A percentile compares a stretch with the other conserved stretches of the same genome.
Evolutionary conservation across 2,797 vertebrate genomes (phyloP).

Genomic region (Phalanger gymnotis): DNA sequence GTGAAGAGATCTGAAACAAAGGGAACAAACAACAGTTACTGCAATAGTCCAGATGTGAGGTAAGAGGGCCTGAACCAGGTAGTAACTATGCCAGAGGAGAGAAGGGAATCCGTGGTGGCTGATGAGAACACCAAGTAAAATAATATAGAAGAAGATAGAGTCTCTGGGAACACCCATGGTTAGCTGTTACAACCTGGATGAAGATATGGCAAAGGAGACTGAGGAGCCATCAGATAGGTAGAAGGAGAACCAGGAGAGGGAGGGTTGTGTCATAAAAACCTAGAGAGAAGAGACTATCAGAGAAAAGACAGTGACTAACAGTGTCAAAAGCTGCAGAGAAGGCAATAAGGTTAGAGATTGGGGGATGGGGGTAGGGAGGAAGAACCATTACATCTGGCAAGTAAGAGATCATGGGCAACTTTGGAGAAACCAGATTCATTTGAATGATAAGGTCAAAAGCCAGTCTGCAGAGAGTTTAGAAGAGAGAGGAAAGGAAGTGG

Average conservation of each 20-base stretch:
- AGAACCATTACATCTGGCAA: neutral
- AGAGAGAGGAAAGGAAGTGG: neutral
- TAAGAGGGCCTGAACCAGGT: neutral
- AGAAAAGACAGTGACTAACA: too few species aligned
- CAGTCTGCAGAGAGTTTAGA: neutral
- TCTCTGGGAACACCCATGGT: neutral
- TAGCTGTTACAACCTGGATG: neutral
- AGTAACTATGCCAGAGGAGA: neutral
- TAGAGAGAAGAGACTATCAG: too few species aligned
- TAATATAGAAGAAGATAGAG: neutral
- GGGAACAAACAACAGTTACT: neutral
- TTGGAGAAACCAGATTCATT: neutral
- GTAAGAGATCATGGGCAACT: neutral
- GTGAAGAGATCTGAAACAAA: neutral
- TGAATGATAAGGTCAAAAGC: neutral
- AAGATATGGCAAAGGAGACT: neutral
- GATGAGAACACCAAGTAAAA: neutral
- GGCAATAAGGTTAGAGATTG: neutral
- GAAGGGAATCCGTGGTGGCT: neutral
- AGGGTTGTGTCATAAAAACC: too few species aligned
- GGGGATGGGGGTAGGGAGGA: too few species aligned
- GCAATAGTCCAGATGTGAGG: neutral
- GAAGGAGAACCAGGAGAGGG: too few species aligned
- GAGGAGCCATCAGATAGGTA: neutral
- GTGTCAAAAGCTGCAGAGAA: too few species aligned